Base-by-base conservation (phyloP, 92 coral and sea anemone species). In the Actinostola sp. region DNA sequence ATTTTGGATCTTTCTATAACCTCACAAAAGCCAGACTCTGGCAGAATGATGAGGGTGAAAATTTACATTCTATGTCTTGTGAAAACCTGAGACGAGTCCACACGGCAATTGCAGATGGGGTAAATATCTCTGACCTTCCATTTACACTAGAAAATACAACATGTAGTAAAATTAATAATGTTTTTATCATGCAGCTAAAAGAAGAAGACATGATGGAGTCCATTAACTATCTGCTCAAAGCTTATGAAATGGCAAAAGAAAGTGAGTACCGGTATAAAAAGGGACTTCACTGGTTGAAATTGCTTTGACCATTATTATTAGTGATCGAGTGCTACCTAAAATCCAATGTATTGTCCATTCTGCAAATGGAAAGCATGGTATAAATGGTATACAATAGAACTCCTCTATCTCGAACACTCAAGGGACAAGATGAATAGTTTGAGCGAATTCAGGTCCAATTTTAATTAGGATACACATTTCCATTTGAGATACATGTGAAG, bases 171-270 rank as follows among this genome's bases (percentile, higher is more conserved):
- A 29, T 20, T 21, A 11, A 9, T 49, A 51, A 15, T 25, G 24
- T 0, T 51, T 33, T 57, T 41, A 24, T 38, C 12, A 13, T 36
- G 3, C 67, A 95, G 99, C 58, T 89, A 24, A 86, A 88, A 61
- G 89, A 77, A 60, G 87, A 78, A 38, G 89, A 92, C 36, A 49
- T 82, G 66, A 79, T 72, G 78, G 92, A 80, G 57, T 77, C 95
- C 28, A 83, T 92, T 54, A 85, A 68, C 2, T 93, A 76, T 71
- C 84, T 95, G 19, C 65, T 95, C 44, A 95, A 95, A 77, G 99
- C 99, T 39, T 95, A 95, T 85, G 97, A 93, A 77, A 90, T 95
- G 97, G 97, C 97, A 6, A 95, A 95, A 81, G 97, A 95, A 81
- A 89, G 99, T 95, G 77, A 59, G 90, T 73, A n/a, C n/a, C n/a